Base-by-base conservation (phyloP, 2,888 invertebrate genomes). In the Scaptomyza reducta region DNA sequence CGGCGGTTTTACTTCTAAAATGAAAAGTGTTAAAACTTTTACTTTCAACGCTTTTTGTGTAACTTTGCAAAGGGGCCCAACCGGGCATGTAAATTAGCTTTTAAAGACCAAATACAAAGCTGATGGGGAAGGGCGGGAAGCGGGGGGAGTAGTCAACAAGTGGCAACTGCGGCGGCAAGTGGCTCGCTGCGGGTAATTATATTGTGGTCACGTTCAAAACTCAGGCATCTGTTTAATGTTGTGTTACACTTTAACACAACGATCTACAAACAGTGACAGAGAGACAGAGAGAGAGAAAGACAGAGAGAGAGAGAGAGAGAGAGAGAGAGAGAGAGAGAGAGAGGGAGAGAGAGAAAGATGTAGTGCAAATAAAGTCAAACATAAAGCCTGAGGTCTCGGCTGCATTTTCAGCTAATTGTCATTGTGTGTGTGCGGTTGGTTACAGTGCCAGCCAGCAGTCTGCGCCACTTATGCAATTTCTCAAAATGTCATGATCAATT, bases 171-270 rank as follows among this genome's bases (percentile, higher is more conserved):
- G 10, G 40, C 40, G 40, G 77, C 77, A 70, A 63, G 76, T 57
- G 79, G 63, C 70, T 63, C 42, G 61, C 71, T 73, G 75, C 68
- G 75, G 74, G 77, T 89, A 88, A 90, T 90, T 88, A 85, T 89
- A 90, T 89, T 87, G 88, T 79, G 90, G 89, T 89, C 89, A 89
- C 89, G 89, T 89, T 77, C 73, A 59, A 40, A 16, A 69, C 74
- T 74, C 70, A 60, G 87, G 89, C 90, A 89, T 89, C 90, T 86
- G 80, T 75, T 89, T 81, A 78, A 87, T 80, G 76, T 70, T 77
- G 74, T 89, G 84, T 87, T 85, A 89, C 87, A 88, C 72, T 89
- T 89, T 76, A 40, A 84, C 47, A 76, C 79, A 22, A 22, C 22
- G 22, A 22, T 22, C 22, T 22, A 22, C 22, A 22, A 3, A 56